A percentile compares a stretch with the other conserved stretches of the same genome.
These are phyloP conservation scores for Sceloporus undulatus DNA, from an alignment of 2,113 vertebrate species.

Conservation along the genomic window DNA sequence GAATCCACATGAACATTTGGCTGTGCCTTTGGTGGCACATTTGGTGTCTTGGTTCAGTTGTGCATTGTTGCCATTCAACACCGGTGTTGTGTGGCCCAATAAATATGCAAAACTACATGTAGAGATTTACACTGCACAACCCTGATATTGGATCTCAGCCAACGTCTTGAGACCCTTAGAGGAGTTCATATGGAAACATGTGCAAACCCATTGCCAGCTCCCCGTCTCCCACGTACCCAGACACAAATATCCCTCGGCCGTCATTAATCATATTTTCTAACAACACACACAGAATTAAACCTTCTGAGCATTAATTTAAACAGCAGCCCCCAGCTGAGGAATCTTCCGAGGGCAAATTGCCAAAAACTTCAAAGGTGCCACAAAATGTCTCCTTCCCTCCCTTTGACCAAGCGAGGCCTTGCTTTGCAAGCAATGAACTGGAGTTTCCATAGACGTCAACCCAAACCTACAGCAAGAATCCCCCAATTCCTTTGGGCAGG, in stretches of 20 bases:
- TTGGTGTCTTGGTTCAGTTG: too few species aligned
- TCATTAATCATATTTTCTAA: conserved; percentile 4
- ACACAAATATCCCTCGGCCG: not conserved
- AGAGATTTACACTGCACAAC: too few species aligned
- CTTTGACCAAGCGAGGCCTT: not conserved
- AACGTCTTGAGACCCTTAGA: not conserved
- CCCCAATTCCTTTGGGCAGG: rapidly evolving
- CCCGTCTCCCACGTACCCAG: not conserved
- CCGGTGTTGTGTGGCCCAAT: too few species aligned
- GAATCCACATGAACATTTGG: too few species aligned
- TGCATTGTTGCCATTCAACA: too few species aligned
- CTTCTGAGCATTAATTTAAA: conserved; percentile 10
- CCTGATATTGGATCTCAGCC: too few species aligned
- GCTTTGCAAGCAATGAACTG: not conserved
- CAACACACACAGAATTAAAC: not conserved
- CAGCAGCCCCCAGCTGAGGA: conserved; percentile 18
- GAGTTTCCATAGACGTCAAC: not conserved
- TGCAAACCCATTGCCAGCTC: not conserved
- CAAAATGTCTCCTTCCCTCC: rapidly evolving
- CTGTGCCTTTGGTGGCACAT: too few species aligned
- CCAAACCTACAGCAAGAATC: not conserved
- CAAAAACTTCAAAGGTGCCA: not conserved
- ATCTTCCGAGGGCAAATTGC: rapidly evolving
- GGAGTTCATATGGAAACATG: not conserved
- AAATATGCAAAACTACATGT: too few species aligned